phyloP scores from a whole-genome alignment of 2,888 invertebrate genomes.

The Drosophila nr. medialis region DNA sequence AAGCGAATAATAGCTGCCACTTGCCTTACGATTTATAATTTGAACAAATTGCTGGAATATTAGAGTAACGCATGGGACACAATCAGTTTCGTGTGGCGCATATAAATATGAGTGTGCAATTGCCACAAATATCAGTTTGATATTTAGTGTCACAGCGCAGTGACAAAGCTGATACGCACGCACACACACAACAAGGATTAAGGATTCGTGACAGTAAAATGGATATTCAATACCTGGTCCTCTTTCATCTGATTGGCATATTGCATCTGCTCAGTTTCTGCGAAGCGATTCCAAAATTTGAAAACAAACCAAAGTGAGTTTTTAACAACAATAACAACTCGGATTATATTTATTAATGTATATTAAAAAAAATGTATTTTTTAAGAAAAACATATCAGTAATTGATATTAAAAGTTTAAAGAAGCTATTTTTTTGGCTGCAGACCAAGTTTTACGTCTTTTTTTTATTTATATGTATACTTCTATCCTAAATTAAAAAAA shows the following conservation, averaged over 20 bases:
- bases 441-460: too few relatives aligned
- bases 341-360: background rate
- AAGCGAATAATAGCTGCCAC: slow-evolving; percentile 52
- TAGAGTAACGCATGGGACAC: slow-evolving; percentile 44
- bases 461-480: too few relatives aligned
- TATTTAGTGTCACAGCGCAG: slow-evolving; percentile 25
- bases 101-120: slow-evolving; percentile 57
- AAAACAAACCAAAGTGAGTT: slow-evolving; percentile 69
- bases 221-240: slow-evolving; percentile 46
- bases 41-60: slow-evolving; percentile 69
- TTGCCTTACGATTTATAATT: slow-evolving; percentile 70
- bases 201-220: slow-evolving; percentile 34
- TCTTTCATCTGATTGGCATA: slow-evolving; percentile 34
- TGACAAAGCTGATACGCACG: slow-evolving; percentile 3
- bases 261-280: slow-evolving; percentile 42
- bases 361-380: background rate
- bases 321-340: background rate
- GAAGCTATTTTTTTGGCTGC: background rate
- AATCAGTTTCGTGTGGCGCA: slow-evolving; percentile 29
- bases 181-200: slow-evolving; percentile 9
- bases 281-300: slow-evolving; percentile 69
- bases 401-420: background rate
- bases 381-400: background rate
- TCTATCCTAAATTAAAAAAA: too few relatives aligned
- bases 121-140: slow-evolving; percentile 57